Base-by-base conservation (phyloP, 2,888 invertebrate genomes). In the Drosophila histrio region DNA sequence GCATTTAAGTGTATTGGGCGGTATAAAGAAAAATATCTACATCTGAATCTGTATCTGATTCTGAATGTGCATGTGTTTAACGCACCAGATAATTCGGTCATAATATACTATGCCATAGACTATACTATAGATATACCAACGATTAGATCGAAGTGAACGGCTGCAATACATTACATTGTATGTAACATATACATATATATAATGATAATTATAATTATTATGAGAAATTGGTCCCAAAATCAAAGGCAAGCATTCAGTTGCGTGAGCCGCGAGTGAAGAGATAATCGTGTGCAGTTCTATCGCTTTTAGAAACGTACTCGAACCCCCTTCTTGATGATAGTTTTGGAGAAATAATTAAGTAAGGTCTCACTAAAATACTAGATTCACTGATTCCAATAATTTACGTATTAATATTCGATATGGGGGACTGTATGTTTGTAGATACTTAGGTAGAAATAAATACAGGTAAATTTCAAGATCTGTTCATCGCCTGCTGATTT, bases 81-180 rank as follows among this genome's bases (percentile, higher is more conserved):
- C 26, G 13, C 24, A 43, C 26, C 13, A 43, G 26, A 43, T 26
- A 47, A 19, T n/a, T 43, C 4, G 24, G 24, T 15, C 6, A 26
- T 26, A 13, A 5, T 7, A n/a, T n/a, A 24, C 15, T 15, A 32
- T 15, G 32, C 32, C 8, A 21, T 49, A 9, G 7, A 19, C 3
- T 26, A 28, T 52, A 28, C 13, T 61, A 72, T 32, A 30, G 22
- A 24, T 26, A 21, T 38, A 49, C 52, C 39, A 53, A 21, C 53
- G 41, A 52, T 54, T 56, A 65, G 49, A 72, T 72, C 39, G 68
- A 72, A 54, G 32, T 46, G 56, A 68, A 47, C 67, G 72, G 72
- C 61, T 72, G 72, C 72, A 65, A 32, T 28, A 47, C 44, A 24
- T 24, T 28, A 36, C 36, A 46, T 46, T 30, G 28, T 26, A 24